Evolutionary conservation across 1,140 invertebrate genomes (phyloP).

Genomic region (Drosophila cardini): DNA sequence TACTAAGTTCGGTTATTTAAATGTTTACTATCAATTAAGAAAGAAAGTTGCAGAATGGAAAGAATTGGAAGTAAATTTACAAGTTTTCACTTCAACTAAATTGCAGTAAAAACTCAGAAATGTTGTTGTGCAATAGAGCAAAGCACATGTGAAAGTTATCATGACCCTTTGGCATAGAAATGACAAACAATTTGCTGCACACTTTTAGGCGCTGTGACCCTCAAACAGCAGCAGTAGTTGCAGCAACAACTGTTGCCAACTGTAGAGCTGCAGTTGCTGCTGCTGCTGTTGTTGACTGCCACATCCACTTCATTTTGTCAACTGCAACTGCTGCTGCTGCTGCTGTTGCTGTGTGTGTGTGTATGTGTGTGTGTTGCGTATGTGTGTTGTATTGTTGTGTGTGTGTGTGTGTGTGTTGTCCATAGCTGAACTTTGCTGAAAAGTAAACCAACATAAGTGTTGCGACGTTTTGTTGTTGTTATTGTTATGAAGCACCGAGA

Average conservation of each 20-base stretch:
- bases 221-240: not conserved
- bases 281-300: constrained; percentile 46
- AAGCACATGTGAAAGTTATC: constrained; percentile 8
- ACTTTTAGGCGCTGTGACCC: constrained; percentile 15
- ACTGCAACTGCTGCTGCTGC: constrained; percentile 20
- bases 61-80: too few relatives aligned
- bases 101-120: not conserved
- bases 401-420: constrained; percentile 8
- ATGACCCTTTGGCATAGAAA: constrained; percentile 19
- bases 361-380: constrained; percentile 12
- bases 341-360: not conserved
- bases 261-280: constrained; percentile 32
- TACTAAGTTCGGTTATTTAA: too few relatives aligned
- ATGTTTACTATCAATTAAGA: too few relatives aligned
- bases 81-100: not conserved
- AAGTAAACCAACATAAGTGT: constrained; percentile 82
- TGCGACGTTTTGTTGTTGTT: constrained; percentile 71
- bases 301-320: constrained; percentile 67
- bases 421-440: constrained; percentile 44
- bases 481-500: constrained; percentile 51
- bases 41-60: too few relatives aligned
- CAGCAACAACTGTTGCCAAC: constrained; percentile 45
- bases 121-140: not conserved
- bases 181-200: constrained; percentile 9
- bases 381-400: constrained; percentile 12